A percentile compares a stretch with the other conserved stretches of the same genome.
Conservation (phyloP, 2,797 vertebrate species). For the Silurus aristotelis region DNA sequence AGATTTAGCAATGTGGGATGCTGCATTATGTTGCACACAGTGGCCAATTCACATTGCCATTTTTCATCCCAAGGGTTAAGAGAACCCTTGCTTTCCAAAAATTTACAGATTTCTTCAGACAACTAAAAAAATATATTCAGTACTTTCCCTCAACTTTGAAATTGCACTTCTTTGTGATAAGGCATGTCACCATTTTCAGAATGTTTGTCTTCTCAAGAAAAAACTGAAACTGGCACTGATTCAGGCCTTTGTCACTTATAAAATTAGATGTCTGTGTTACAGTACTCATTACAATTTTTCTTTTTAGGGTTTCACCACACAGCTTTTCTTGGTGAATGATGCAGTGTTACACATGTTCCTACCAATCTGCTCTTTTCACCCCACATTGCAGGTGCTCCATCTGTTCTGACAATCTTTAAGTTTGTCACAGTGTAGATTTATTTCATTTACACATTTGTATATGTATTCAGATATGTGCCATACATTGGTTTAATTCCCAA, state of each 20-base stretch:
- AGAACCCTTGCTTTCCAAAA: not conserved
- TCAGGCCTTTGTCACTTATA: too few species aligned
- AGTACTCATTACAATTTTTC: constrained; percentile 3
- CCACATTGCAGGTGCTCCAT: too few species aligned
- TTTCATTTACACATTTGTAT: too few species aligned
- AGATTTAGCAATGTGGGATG: constrained; percentile 14
- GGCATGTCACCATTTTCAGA: not conserved
- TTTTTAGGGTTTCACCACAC: not conserved
- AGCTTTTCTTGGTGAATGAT: not conserved
- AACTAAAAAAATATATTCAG: not conserved
- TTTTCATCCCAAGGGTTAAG: constrained; percentile 11
- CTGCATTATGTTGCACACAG: constrained; percentile 27
- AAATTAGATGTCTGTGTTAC: not conserved
- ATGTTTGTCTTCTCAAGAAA: not conserved
- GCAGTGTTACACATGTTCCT: too few species aligned
- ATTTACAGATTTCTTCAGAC: constrained; percentile 2
- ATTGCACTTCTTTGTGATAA: not conserved
- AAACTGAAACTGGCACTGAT: not conserved
- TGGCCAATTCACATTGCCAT: constrained; percentile 14
- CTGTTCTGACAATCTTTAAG: too few species aligned
- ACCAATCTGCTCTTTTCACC: too few species aligned
- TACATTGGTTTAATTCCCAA: too few species aligned
- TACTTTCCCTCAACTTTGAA: not conserved
- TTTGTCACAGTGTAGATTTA: too few species aligned
- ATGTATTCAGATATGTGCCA: too few species aligned